phyloP scores from a whole-genome alignment of 2,113 vertebrate genomes.

The Syrmaticus mikado region DNA sequence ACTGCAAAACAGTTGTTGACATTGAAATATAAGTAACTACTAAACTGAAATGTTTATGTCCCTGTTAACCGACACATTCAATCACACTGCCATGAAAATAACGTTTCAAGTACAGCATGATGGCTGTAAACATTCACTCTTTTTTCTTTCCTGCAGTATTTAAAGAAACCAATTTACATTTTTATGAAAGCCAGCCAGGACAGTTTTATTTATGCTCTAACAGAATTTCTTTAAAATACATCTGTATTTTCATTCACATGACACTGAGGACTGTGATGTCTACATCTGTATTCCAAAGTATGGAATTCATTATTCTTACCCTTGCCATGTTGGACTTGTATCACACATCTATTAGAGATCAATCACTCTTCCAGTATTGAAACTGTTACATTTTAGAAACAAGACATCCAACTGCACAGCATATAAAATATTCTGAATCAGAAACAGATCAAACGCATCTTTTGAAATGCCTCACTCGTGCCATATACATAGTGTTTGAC shows the following conservation, averaged over 20 bases:
- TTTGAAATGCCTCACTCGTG: not conserved
- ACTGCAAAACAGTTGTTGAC: conserved; percentile 77
- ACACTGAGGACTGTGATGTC: not conserved
- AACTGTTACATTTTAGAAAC: not conserved
- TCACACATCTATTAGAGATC: not conserved
- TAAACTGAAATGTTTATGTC: not conserved
- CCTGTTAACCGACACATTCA: not conserved
- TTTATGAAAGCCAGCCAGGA: not conserved
- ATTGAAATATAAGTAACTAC: not conserved
- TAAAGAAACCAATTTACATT: not conserved
- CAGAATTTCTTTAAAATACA: not conserved
- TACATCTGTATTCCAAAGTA: not conserved
- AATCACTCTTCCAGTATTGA: not conserved
- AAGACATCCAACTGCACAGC: not conserved
- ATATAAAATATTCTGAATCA: not conserved
- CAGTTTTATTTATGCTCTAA: not conserved
- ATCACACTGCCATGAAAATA: not conserved
- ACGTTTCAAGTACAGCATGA: not conserved
- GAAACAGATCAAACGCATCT: not conserved
- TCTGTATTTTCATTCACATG: not conserved
- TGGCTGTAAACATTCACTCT: not conserved
- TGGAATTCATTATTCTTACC: not conserved
- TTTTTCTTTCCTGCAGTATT: not conserved
- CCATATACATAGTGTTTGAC: not conserved
- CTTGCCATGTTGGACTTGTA: not conserved